Evolutionary conservation across 2,113 vertebrate genomes (phyloP).

Genomic region (Tyrannus savana): DNA sequence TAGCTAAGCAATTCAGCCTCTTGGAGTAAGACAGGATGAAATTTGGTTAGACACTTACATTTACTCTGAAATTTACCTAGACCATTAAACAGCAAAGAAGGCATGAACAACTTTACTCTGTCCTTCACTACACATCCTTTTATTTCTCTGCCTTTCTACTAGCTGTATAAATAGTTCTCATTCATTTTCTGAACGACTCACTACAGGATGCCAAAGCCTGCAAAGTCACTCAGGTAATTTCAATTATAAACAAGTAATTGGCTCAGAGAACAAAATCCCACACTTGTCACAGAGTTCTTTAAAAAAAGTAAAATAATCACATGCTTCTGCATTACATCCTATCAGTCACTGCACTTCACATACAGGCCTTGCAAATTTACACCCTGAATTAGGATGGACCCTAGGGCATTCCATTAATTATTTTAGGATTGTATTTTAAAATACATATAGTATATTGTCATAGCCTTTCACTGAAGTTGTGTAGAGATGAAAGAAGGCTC

Average conservation of each 20-base stretch:
- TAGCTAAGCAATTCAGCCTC: neutral
- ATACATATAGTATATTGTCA: neutral
- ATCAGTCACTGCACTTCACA: neutral
- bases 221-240: constrained; percentile 1
- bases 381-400: neutral
- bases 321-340: neutral
- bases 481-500: neutral
- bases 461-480: rapidly evolving
- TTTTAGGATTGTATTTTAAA: neutral
- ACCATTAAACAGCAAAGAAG: neutral
- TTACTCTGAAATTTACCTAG: neutral
- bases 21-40: neutral
- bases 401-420: neutral
- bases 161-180: neutral
- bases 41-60: neutral
- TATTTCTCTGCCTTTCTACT: neutral
- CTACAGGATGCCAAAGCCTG: neutral
- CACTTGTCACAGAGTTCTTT: neutral
- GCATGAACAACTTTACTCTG: neutral
- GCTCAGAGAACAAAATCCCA: neutral
- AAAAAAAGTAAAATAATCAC: neutral
- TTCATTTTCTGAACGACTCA: neutral
- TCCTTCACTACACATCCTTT: neutral
- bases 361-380: neutral
- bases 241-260: constrained; percentile 1